Base-by-base conservation (phyloP, 37 sponge, comb jelly and placozoan genomes). In the Axinella damicornis region DNA sequence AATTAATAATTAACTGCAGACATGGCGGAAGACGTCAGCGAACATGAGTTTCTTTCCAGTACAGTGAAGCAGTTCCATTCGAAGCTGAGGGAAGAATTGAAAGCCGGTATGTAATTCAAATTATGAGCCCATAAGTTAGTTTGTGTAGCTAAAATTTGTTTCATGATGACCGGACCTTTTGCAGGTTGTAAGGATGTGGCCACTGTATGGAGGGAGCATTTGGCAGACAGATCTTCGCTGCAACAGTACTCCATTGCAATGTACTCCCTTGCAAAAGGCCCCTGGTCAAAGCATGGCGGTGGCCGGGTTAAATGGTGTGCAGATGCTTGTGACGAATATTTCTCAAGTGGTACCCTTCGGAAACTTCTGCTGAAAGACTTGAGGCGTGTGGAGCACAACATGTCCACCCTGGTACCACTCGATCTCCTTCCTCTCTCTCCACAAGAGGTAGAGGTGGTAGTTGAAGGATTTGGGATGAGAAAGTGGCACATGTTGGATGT, bases 261-360 rank as follows among this genome's bases (percentile, higher is more conserved):
- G 95, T 67, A 83, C 31, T 2, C 30, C 11, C 57, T 94, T 36
- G 95, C 95, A 5, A 80, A 71, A 6, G 80, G 68, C 15, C 65
- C 60, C 4, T 94, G 95, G 95, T 21, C 40, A 33, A 36, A 83
- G 32, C 62, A 74, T 54, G 84, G 67, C 25, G 55, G 68, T 1
- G 71, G 76, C 24, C 66, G 95, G 34, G 91, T 94, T 9, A 33
- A 28, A 11, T 94, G 95, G 95, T 91, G 92, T 69, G 72, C 75
- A 55, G 85, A 86, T 15, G 52, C 57, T 2, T 80, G 79, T 61
- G 63, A 71, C 27, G 85, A 91, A 46, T 94, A 94, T 66, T 94
- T 84, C 65, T 35, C 14, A 0, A 80, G 80, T 17, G 74, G 77
- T 5, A 78, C 57, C 1, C 75, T 94, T 1, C 41, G 37, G 24